Evolutionary conservation across 2,797 vertebrate species (phyloP).

Genomic region (Serranus cabrilla): DNA sequence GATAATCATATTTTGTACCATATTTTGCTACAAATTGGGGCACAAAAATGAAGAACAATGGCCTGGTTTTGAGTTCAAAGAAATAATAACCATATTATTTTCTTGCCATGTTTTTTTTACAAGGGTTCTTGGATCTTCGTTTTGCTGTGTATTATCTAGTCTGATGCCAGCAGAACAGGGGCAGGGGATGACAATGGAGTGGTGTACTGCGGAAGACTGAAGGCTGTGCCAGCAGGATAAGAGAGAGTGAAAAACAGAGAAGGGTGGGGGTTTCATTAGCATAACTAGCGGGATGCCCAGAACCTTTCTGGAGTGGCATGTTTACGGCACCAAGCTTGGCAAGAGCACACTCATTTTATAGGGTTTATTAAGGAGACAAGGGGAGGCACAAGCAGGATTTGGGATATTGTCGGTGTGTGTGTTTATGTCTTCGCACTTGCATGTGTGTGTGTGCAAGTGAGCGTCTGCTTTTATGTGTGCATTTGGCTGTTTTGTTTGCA

Average conservation of each 20-base stretch:
- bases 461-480: constrained; percentile 64
- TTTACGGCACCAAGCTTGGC: constrained; percentile 91
- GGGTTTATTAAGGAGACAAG: constrained; percentile 89
- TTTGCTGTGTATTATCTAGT: constrained; percentile 84
- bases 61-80: constrained; percentile 85
- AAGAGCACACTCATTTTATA: constrained; percentile 93
- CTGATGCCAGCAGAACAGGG: constrained; percentile 83
- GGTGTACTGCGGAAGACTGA: constrained; percentile 80
- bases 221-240: constrained; percentile 85
- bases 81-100: constrained; percentile 83
- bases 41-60: constrained; percentile 81
- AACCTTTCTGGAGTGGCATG: constrained; percentile 95
- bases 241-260: constrained; percentile 79
- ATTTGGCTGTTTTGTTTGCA: constrained; percentile 82
- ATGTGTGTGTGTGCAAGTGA: constrained; percentile 67
- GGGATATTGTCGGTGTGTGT: constrained; percentile 88
- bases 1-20: constrained; percentile 77
- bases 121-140: constrained; percentile 82
- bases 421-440: constrained; percentile 73
- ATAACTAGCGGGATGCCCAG: constrained; percentile 95
- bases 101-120: constrained; percentile 82
- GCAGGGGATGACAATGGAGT: constrained; percentile 83
- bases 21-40: constrained; percentile 82
- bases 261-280: constrained; percentile 91
- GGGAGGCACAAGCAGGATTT: constrained; percentile 87